These are phyloP conservation scores for Syngnathus typhle DNA, from an alignment of 2,113 vertebrate species.

Conservation along the genomic window DNA sequence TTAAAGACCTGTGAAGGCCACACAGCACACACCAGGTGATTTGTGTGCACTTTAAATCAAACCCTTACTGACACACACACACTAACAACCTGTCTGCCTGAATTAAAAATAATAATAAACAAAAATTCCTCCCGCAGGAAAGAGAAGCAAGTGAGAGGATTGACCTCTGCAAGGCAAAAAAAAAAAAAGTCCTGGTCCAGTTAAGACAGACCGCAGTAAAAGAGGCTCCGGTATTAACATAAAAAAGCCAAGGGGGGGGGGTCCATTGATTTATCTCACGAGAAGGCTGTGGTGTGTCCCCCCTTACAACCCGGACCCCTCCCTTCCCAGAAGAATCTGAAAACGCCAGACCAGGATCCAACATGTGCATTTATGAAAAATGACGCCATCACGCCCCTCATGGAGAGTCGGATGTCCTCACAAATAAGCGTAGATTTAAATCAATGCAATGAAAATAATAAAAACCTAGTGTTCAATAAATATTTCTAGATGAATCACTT, in stretches of 20 bases:
- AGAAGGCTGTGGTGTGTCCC: constrained; percentile 16
- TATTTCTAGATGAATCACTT: constrained; percentile 21
- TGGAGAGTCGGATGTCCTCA: background rate
- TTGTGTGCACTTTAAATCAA: constrained; percentile 48
- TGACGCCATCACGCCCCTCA: background rate
- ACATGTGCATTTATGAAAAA: constrained; percentile 16
- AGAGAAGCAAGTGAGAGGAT: constrained; percentile 47
- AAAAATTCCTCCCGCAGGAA: constrained; percentile 1
- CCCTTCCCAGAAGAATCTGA: constrained; percentile 28
- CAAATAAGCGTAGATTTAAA: background rate
- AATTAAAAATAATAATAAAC: background rate
- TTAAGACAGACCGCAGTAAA: constrained; percentile 48
- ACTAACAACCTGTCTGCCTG: constrained; percentile 28
- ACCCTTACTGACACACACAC: constrained; percentile 39
- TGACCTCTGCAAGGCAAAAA: constrained; percentile 54
- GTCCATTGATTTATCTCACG: too few species aligned
- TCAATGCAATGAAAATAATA: constrained; percentile 20
- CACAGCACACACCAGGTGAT: constrained; percentile 38
- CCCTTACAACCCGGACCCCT: too few species aligned
- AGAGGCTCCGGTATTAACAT: constrained; percentile 65
- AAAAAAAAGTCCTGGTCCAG: constrained; percentile 45
- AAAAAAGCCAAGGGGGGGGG: too few species aligned
- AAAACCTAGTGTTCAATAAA: constrained; percentile 56
- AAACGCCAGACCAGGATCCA: constrained; percentile 21
- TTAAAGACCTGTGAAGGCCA: constrained; percentile 43